These are phyloP conservation scores for Atta texana DNA, from an alignment of 1,140 invertebrate species.

Conservation along the genomic window DNA sequence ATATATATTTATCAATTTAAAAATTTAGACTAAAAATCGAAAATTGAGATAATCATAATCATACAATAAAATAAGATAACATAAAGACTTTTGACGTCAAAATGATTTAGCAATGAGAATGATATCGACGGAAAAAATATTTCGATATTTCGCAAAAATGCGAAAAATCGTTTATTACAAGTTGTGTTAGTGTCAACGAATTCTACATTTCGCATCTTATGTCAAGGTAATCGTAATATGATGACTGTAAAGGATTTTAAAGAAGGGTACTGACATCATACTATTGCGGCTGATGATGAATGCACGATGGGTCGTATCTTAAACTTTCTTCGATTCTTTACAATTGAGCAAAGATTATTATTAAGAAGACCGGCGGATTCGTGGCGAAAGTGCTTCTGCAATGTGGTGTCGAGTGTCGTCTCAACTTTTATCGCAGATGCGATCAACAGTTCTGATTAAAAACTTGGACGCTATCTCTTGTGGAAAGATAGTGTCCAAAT, in stretches of 20 bases:
- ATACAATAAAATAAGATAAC: neutral
- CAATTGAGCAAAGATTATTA: constrained; percentile 76
- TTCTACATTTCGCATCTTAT: constrained; percentile 24
- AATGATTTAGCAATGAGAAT: neutral
- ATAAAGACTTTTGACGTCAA: neutral
- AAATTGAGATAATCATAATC: neutral
- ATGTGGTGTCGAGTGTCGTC: constrained; percentile 22
- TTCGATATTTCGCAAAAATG: constrained; percentile 18
- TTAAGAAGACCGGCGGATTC: constrained; percentile 65
- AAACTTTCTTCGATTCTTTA: constrained; percentile 69
- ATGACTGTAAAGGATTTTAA: constrained; percentile 5
- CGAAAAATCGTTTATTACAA: neutral
- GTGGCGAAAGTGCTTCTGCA: neutral
- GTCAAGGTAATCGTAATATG: constrained; percentile 11
- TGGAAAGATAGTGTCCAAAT: neutral
- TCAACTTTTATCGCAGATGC: constrained; percentile 13
- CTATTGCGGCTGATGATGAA: constrained; percentile 59
- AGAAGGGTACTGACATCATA: constrained; percentile 46
- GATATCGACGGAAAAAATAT: neutral
- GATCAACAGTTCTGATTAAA: neutral
- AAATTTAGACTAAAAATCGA: neutral
- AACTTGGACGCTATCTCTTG: neutral
- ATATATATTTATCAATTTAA: neutral
- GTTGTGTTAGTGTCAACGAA: constrained; percentile 10
- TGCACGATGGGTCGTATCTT: constrained; percentile 41